These are phyloP conservation scores for Caenorhabditis afra DNA, from an alignment of 2,888 invertebrate genomes.

Conservation along the genomic window DNA sequence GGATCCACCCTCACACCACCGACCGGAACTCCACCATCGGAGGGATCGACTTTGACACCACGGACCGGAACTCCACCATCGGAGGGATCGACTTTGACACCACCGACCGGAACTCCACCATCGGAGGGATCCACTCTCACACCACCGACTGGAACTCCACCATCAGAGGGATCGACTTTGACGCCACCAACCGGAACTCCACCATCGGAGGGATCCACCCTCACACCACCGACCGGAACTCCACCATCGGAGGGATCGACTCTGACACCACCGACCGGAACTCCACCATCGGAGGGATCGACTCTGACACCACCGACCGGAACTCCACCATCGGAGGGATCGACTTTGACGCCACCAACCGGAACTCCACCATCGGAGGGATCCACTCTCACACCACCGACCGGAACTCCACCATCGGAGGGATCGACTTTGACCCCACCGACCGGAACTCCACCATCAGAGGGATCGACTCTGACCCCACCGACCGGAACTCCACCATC, in stretches of 20 bases:
- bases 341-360: conserved; percentile 2
- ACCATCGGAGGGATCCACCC: neutral
- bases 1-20: neutral
- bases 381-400: neutral
- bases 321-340: too few species aligned
- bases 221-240: conserved; percentile 4
- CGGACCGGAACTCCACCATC: conserved; percentile 7
- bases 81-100: neutral
- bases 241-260: neutral
- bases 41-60: neutral
- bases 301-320: too few species aligned
- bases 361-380: conserved; percentile 5
- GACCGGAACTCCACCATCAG: conserved; percentile 9
- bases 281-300: neutral
- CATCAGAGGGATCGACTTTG: neutral
- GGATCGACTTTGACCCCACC: neutral
- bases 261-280: neutral
- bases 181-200: neutral
- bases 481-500: conserved; percentile 8
- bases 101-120: too few species aligned
- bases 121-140: neutral
- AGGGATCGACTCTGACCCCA: neutral
- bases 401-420: conserved; percentile 1
- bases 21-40: conserved; percentile 8
- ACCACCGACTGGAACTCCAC: neutral